These are phyloP conservation scores for Choreutis nemorana DNA, from an alignment of 2,888 invertebrate species.

Conservation along the genomic window DNA sequence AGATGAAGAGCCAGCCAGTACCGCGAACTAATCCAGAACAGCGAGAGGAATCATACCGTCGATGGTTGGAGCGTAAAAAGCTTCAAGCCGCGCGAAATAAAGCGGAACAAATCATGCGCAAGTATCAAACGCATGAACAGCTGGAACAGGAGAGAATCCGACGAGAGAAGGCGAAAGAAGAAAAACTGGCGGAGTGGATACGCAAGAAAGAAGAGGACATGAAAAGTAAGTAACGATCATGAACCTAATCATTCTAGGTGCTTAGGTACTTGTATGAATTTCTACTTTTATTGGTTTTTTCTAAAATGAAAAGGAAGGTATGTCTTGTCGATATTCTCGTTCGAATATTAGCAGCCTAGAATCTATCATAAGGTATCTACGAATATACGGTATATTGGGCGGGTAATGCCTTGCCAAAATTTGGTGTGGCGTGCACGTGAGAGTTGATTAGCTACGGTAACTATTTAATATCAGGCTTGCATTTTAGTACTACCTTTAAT, in stretches of 20 bases:
- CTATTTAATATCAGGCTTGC: too few species aligned
- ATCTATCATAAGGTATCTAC: too few species aligned
- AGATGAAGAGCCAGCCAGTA: constrained; percentile 22
- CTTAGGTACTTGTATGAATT: constrained; percentile 1
- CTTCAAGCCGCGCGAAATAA: constrained; percentile 36
- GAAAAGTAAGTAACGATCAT: constrained; percentile 62
- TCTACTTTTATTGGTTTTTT: not conserved
- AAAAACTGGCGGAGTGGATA: constrained; percentile 64
- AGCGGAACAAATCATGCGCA: constrained; percentile 47
- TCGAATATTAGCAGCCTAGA: too few species aligned
- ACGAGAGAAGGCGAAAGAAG: constrained; percentile 43
- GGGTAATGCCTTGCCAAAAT: too few species aligned
- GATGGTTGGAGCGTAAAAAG: constrained; percentile 65
- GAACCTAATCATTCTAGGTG: not conserved
- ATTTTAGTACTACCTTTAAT: too few species aligned
- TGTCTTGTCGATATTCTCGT: too few species aligned
- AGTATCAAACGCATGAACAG: constrained; percentile 33
- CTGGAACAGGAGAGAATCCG: constrained; percentile 38
- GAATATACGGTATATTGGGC: too few species aligned
- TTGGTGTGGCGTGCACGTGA: too few species aligned
- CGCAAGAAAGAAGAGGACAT: constrained; percentile 65
- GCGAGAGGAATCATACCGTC: constrained; percentile 53
- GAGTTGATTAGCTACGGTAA: too few species aligned
- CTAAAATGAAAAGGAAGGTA: too few species aligned
- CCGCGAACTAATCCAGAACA: constrained; percentile 40